These are phyloP conservation scores for Platypus cylindrus DNA, from an alignment of 2,888 invertebrate species.

Conservation along the genomic window DNA sequence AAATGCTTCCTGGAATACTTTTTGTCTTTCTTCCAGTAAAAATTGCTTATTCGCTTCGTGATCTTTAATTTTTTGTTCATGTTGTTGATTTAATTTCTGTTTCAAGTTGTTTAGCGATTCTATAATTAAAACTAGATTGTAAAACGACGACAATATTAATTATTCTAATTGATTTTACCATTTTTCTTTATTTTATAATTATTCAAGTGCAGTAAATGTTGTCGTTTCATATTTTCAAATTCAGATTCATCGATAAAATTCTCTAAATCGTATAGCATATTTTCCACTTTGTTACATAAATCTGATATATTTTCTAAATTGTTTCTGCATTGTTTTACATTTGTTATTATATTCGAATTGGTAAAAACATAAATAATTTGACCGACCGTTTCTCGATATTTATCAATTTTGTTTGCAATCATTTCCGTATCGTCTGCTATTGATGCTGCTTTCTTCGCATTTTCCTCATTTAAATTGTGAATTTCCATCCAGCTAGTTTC, in stretches of 20 bases:
- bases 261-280: slow-evolving; percentile 50
- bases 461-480: slow-evolving; percentile 54
- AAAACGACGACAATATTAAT: neutral
- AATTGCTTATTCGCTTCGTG: slow-evolving; percentile 44
- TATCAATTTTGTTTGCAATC: slow-evolving; percentile 26
- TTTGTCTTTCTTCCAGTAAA: slow-evolving; percentile 50
- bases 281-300: slow-evolving; percentile 50
- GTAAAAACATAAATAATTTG: slow-evolving; percentile 26
- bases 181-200: slow-evolving; percentile 49
- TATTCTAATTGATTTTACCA: slow-evolving; percentile 34
- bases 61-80: slow-evolving; percentile 43
- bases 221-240: slow-evolving; percentile 55
- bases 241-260: slow-evolving; percentile 56
- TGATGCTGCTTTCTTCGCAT: slow-evolving; percentile 48
- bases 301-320: slow-evolving; percentile 42
- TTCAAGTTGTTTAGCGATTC: slow-evolving; percentile 34
- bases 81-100: slow-evolving; percentile 43
- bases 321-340: slow-evolving; percentile 40
- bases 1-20: slow-evolving; percentile 57
- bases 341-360: slow-evolving; percentile 28
- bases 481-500: slow-evolving; percentile 60
- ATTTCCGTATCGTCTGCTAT: slow-evolving; percentile 38
- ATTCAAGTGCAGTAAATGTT: slow-evolving; percentile 58
- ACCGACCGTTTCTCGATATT: slow-evolving; percentile 25
- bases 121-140: slow-evolving; percentile 19